Evolutionary conservation across 2,797 vertebrate genomes (phyloP).

Genomic region (Apogon talboti): DNA sequence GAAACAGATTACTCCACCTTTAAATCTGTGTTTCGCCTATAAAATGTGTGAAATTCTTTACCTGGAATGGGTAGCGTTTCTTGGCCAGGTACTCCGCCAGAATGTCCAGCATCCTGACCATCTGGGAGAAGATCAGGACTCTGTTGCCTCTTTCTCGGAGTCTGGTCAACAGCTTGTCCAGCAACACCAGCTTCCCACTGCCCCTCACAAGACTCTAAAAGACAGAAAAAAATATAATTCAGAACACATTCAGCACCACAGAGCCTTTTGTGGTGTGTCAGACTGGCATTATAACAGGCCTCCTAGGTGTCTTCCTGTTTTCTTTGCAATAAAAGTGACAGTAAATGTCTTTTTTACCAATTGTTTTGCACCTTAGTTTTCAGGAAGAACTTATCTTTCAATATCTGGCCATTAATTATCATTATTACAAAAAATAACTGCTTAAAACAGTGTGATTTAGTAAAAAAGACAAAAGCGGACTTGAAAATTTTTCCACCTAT

Average conservation of each 20-base stretch:
- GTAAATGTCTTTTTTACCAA: too few relatives aligned
- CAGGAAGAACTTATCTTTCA: too few relatives aligned
- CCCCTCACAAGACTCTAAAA: constrained; percentile 90
- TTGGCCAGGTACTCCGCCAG: constrained; percentile 95
- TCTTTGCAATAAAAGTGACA: too few relatives aligned
- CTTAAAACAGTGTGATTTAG: too few relatives aligned
- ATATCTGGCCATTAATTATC: too few relatives aligned
- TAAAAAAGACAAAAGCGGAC: too few relatives aligned
- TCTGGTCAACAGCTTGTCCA: constrained; percentile 96
- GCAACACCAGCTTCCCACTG: constrained; percentile 96
- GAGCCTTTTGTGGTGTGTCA: background rate
- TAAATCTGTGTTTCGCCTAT: background rate
- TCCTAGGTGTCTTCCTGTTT: too few relatives aligned
- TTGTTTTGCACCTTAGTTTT: too few relatives aligned
- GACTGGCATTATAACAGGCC: too few relatives aligned
- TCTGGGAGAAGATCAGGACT: constrained; percentile 99
- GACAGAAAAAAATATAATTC: background rate
- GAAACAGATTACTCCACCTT: too few relatives aligned
- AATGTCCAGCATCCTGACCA: constrained; percentile 99
- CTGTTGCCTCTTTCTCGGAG: constrained; percentile 94
- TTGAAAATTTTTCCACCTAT: too few relatives aligned
- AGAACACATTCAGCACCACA: background rate
- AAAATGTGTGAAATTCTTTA: constrained; percentile 59
- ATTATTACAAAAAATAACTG: too few relatives aligned
- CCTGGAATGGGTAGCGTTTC: constrained; percentile 97